Evolutionary conservation across 1,140 invertebrate species (phyloP), one percentile per base, ranked within the genome.

Genomic region (Magallana angulata): DNA sequence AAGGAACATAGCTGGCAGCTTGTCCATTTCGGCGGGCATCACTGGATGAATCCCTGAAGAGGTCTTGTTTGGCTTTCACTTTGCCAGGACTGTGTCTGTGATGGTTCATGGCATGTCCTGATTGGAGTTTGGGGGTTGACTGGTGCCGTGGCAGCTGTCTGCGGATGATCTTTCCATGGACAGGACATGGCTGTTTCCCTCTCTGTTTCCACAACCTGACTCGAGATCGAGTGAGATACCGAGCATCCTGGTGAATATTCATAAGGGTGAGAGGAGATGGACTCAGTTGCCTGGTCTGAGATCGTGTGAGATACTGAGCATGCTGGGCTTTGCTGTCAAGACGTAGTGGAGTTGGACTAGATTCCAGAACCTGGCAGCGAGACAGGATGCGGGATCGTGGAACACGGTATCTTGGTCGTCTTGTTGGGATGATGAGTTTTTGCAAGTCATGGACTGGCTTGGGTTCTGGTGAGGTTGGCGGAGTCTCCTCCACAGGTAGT

Each of bases 151-250:
- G 68, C 11, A 76, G 68, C 24, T 76, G 68, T 30, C 68, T 76
- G 18, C 68, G 24, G 14, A 76, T 76, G 3, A 76, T 76, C 14
- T 76, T 76, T 36, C 68, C 68, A 11, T 76, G 68, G 24, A 76
- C 24, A 30, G 68, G 68, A 76, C 68, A 76, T 30, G 68, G 68
- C 24, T 76, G 68, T 76, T 30, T 76, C 24, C 18, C 68, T 76
- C 12, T 24, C 68, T 76, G 68, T 11, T 76, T 76, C 68, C 68
- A 76, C 68, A 76, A 36, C 68, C 30, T 76, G 6, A 76, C 68
- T 76, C 68, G 68, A 76, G 68, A 76, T 76, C 68, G 24, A 24
- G 68, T 76, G 68, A 76, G 68, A 36, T 76, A 76, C 14, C 68
- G 11, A 14, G 68, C 24, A 30, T 24, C 24, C 18, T 9, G 68